Evolutionary conservation across 2,888 invertebrate species (phyloP).

Genomic region (Pristionchus arcanus): DNA sequence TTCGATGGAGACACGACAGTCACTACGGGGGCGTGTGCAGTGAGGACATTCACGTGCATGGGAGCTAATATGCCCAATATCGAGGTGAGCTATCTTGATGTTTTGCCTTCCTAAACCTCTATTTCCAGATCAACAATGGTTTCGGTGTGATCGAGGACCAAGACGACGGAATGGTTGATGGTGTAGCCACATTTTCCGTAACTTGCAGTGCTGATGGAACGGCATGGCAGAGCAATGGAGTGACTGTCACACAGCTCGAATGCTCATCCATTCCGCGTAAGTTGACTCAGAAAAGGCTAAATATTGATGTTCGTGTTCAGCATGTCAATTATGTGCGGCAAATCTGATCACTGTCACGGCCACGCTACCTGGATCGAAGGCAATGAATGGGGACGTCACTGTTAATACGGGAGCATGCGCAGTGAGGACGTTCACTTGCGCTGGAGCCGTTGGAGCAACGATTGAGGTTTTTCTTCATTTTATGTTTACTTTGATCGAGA

Average conservation of each 20-base stretch:
- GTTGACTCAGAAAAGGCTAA: not conserved
- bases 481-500: not conserved
- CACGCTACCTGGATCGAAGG: not conserved
- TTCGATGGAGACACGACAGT: not conserved
- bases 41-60: not conserved
- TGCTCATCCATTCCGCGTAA: not conserved
- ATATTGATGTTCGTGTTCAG: not conserved
- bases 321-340: not conserved
- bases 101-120: too few relatives aligned
- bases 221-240: not conserved
- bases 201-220: not conserved
- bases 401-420: not conserved
- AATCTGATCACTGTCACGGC: not conserved
- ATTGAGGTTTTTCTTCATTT: not conserved
- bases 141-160: not conserved
- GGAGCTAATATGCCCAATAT: not conserved
- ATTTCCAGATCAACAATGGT: not conserved
- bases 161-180: not conserved
- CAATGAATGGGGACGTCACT: not conserved
- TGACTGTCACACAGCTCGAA: not conserved
- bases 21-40: not conserved
- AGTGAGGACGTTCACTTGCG: not conserved
- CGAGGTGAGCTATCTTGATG: not conserved
- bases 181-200: not conserved
- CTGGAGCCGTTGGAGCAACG: not conserved